Conservation (phyloP, 1,140 invertebrate species). For the Oryctes rhinoceros region DNA sequence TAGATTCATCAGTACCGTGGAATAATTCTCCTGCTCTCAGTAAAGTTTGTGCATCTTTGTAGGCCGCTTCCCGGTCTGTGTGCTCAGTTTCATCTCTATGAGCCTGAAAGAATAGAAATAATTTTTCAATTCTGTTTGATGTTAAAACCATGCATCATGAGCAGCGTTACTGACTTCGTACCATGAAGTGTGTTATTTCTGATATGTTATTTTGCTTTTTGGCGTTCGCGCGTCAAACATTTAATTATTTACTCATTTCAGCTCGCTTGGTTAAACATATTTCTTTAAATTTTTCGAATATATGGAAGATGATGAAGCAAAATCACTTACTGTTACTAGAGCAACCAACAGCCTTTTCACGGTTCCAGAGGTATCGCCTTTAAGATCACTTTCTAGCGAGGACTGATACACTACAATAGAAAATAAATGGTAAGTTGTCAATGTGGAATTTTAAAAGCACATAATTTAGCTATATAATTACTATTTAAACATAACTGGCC, state of each 20-base stretch:
- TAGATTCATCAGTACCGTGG: conserved; percentile 75
- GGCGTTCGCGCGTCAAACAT: too few species aligned
- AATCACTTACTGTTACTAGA: conserved; percentile 71
- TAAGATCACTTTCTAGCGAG: conserved; percentile 81
- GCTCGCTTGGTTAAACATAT: too few species aligned
- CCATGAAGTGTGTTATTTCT: too few species aligned
- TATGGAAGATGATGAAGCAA: conserved; percentile 36
- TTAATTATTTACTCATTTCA: too few species aligned
- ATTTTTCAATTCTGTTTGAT: too few species aligned
- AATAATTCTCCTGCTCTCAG: conserved; percentile 67
- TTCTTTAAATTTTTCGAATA: too few species aligned
- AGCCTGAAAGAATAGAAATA: conserved; percentile 49
- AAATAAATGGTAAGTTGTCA: conserved; percentile 2
- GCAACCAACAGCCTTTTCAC: conserved; percentile 86
- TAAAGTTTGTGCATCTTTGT: conserved; percentile 67
- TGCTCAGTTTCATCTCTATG: conserved; percentile 56
- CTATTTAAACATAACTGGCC: too few species aligned
- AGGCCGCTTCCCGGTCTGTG: conserved; percentile 59
- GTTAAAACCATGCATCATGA: too few species aligned
- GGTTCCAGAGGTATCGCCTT: conserved; percentile 87
- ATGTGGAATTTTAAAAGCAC: too few species aligned
- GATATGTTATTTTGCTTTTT: too few species aligned
- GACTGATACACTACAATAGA: conserved; percentile 74
- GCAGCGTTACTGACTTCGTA: too few species aligned
- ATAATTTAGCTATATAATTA: too few species aligned